Percentiles rank a stretch among this genome's conserved stretches.
These are phyloP conservation scores for Leptinotarsa haldemani DNA, from an alignment of 2,888 invertebrate species.

Conservation along the genomic window DNA sequence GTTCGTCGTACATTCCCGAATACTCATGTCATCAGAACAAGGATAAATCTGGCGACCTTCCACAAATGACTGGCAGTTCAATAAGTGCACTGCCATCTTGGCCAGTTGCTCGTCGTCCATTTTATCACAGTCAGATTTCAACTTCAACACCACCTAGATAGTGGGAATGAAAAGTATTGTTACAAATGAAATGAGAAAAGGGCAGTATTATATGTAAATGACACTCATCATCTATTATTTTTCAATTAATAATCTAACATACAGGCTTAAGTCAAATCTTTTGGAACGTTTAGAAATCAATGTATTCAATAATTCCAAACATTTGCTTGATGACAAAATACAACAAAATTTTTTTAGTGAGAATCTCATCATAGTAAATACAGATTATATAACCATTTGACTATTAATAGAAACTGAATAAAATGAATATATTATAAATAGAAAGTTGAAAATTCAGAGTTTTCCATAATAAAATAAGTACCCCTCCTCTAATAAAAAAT, in stretches of 20 bases:
- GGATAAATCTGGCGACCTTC: constrained; percentile 72
- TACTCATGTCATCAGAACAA: constrained; percentile 73
- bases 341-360: no score
- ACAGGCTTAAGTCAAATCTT: no score
- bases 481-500: no score
- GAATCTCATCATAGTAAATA: not conserved
- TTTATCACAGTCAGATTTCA: constrained; percentile 70
- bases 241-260: no score
- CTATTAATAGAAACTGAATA: no score
- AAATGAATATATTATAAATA: no score
- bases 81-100: constrained; percentile 74
- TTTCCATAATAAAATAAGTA: not conserved
- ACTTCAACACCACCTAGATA: constrained; percentile 70
- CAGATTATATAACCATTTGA: no score
- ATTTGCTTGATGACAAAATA: no score
- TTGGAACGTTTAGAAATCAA: no score
- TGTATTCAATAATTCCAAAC: no score
- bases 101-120: constrained; percentile 75
- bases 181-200: no score
- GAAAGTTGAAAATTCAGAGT: not conserved
- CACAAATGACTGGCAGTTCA: constrained; percentile 75
- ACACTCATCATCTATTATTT: not conserved
- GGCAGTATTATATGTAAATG: not conserved
- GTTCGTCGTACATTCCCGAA: constrained; percentile 72
- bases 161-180: not conserved